Percentiles rank a stretch among this genome's conserved stretches.
Evolutionary conservation across 2,113 vertebrate species (phyloP).

Genomic region (Coptodon rendalli): DNA sequence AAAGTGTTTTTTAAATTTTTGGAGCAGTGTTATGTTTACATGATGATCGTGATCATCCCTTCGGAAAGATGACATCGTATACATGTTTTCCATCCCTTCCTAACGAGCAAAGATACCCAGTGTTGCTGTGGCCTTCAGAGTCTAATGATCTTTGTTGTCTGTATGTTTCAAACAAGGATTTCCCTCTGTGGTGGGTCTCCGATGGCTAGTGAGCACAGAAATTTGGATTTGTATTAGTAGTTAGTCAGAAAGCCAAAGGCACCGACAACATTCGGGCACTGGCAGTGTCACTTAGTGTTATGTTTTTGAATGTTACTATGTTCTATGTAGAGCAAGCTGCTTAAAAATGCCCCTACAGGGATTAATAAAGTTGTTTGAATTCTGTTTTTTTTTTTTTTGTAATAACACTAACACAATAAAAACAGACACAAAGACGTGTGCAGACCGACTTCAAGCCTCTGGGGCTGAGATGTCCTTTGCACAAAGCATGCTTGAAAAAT

Average conservation of each 20-base stretch:
- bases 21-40: not conserved
- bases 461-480: not conserved
- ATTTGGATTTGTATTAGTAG: conserved; percentile 13
- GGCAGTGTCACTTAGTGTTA: not conserved
- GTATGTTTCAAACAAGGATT: conserved; percentile 28
- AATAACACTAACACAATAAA: not conserved
- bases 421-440: not conserved
- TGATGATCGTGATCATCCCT: not conserved
- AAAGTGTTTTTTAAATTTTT: not conserved
- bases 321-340: not conserved
- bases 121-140: conserved; percentile 11
- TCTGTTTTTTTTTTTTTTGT: not conserved
- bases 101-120: not conserved
- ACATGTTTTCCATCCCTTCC: not conserved
- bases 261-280: not conserved
- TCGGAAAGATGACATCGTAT: not conserved
- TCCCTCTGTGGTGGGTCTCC: not conserved
- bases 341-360: not conserved
- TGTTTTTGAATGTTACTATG: not conserved
- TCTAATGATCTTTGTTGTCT: conserved; percentile 30
- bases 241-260: not conserved
- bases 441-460: not conserved
- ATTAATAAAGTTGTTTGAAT: not conserved
- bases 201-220: not conserved
- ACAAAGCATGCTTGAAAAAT: not conserved